phyloP scores from a whole-genome alignment of 2,888 invertebrate species.

The Mallateleia sp. region DNA sequence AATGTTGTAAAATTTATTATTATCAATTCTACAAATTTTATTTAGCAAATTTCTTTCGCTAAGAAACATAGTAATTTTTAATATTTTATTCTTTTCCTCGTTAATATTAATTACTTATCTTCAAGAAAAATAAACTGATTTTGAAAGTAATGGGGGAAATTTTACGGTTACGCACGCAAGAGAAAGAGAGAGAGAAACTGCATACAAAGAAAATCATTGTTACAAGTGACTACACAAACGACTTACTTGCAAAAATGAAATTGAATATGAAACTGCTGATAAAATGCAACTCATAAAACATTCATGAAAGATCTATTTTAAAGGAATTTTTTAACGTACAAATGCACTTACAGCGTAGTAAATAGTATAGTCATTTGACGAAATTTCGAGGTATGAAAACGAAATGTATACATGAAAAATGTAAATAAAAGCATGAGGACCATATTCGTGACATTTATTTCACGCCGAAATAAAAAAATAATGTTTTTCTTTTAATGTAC shows the following conservation, averaged over 20 bases:
- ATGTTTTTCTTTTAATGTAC: conserved; percentile 9
- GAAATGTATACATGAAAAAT: conserved; percentile 22
- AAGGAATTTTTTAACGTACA: conserved; percentile 46
- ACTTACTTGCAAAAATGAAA: conserved; percentile 43
- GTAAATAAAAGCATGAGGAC: conserved; percentile 25
- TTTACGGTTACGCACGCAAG: no score
- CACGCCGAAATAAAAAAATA: conserved; percentile 14
- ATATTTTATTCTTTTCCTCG: no score
- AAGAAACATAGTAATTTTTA: no score
- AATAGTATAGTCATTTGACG: conserved; percentile 36
- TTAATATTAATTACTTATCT: no score
- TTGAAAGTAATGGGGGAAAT: no score
- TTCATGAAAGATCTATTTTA: conserved; percentile 55
- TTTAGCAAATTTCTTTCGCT: no score
- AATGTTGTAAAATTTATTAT: no score
- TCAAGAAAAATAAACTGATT: no score
- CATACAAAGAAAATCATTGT: background rate
- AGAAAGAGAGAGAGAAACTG: no score
- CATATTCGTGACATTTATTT: conserved; percentile 14
- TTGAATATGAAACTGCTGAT: conserved; percentile 40
- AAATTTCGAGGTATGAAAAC: conserved; percentile 35
- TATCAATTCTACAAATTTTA: no score
- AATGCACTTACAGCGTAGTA: conserved; percentile 46
- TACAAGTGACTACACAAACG: background rate
- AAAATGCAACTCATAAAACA: conserved; percentile 52